phyloP scores from a whole-genome alignment of 1,140 invertebrate genomes.

The Papilio helenus region DNA sequence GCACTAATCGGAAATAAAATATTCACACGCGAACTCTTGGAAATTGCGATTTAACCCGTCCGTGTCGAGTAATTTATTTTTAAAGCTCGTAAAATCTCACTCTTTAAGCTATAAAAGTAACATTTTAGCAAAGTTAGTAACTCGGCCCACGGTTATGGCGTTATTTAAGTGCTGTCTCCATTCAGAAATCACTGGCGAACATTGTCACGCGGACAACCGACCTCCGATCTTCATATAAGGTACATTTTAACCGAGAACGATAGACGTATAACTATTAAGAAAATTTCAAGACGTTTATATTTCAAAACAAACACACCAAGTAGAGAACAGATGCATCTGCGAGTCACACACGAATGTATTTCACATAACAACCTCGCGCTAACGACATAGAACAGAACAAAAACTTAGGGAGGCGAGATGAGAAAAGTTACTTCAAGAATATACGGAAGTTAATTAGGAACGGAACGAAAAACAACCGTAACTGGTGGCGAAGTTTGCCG shows the following conservation, averaged over 20 bases:
- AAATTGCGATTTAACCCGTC: conserved; percentile 69
- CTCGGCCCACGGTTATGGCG: conserved; percentile 62
- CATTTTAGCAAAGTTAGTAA: conserved; percentile 77
- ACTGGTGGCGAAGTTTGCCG: conserved; percentile 81
- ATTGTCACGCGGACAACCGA: conserved; percentile 73
- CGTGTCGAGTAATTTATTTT: conserved; percentile 78
- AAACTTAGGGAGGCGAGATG: conserved; percentile 72
- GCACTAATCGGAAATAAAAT: conserved; percentile 72
- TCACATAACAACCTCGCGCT: conserved; percentile 68
- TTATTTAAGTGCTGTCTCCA: conserved; percentile 64
- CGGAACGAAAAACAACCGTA: conserved; percentile 82
- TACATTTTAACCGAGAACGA: neutral
- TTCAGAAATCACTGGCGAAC: conserved; percentile 76
- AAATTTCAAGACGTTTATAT: neutral
- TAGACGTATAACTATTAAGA: conserved; percentile 48
- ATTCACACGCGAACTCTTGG: conserved; percentile 70
- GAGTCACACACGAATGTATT: conserved; percentile 72
- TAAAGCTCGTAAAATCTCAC: conserved; percentile 81
- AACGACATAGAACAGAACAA: conserved; percentile 61
- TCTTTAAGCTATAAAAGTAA: conserved; percentile 80
- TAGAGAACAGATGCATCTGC: conserved; percentile 55
- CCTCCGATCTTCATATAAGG: conserved; percentile 49
- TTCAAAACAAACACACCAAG: conserved; percentile 16
- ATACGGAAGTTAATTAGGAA: conserved; percentile 82
- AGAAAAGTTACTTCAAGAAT: conserved; percentile 82